These are phyloP conservation scores for Acanthacorydalis orientalis DNA, from an alignment of 2,888 invertebrate species.

Conservation along the genomic window DNA sequence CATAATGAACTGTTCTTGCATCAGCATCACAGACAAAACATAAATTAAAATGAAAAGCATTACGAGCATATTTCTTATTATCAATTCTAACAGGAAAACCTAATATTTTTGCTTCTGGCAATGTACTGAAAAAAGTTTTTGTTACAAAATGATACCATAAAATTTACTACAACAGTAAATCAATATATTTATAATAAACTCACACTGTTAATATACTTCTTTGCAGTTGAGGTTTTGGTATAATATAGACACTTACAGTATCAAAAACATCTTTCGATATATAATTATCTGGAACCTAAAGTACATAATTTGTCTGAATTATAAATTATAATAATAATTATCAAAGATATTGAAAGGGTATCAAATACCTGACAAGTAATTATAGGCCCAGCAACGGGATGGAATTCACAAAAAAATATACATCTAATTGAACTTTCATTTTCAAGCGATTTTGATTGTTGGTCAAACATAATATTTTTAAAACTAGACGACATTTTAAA, in stretches of 20 bases:
- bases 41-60: conserved; percentile 89
- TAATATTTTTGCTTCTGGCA: conserved; percentile 69
- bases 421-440: conserved; percentile 64
- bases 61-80: conserved; percentile 74
- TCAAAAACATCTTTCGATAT: conserved; percentile 89
- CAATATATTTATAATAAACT: conserved; percentile 21
- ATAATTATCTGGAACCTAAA: conserved; percentile 74
- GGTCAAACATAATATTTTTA: too few species aligned
- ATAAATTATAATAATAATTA: not conserved
- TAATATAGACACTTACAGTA: conserved; percentile 84
- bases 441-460: conserved; percentile 17
- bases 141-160: not conserved
- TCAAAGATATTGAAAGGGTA: too few species aligned
- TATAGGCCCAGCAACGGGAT: conserved; percentile 64
- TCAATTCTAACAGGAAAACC: conserved; percentile 87
- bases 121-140: conserved; percentile 31
- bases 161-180: not conserved
- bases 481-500: too few species aligned
- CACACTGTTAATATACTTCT: conserved; percentile 81
- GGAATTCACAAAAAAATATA: conserved; percentile 66
- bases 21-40: conserved; percentile 88
- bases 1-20: conserved; percentile 82
- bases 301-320: conserved; percentile 11
- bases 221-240: conserved; percentile 85
- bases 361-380: conserved; percentile 67